Evolutionary conservation across 2,888 invertebrate species (phyloP).

Genomic region (Cistogaster globosa): DNA sequence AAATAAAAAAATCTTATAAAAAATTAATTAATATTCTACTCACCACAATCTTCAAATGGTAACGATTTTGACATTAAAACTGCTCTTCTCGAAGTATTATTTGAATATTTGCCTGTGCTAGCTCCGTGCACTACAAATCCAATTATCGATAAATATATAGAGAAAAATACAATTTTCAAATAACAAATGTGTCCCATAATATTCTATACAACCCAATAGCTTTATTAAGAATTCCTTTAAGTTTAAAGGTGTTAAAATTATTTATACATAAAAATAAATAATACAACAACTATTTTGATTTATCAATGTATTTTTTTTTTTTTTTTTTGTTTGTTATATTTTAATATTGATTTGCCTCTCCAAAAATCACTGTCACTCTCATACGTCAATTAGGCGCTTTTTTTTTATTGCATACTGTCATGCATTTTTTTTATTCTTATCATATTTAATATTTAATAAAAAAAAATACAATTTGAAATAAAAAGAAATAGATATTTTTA

Average conservation of each 20-base stretch:
- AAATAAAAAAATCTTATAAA: not conserved
- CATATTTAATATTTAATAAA: not conserved
- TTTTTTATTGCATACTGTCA: not conserved
- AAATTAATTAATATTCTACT: conserved; percentile 60
- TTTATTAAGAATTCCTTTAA: conserved; percentile 24
- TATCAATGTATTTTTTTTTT: conserved; percentile 33
- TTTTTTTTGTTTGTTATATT: too few relatives aligned
- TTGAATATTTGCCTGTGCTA: conserved; percentile 36
- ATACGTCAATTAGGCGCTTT: not conserved
- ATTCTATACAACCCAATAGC: not conserved
- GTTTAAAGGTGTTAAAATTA: not conserved
- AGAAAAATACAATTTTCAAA: conserved; percentile 59
- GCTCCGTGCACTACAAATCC: conserved; percentile 7
- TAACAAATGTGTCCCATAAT: conserved; percentile 47
- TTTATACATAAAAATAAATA: conserved; percentile 39
- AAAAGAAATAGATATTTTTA: not conserved
- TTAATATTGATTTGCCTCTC: conserved; percentile 33
- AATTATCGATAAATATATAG: conserved; percentile 24
- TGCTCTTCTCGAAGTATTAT: conserved; percentile 38
- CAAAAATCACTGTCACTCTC: conserved; percentile 7
- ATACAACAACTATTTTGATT: conserved; percentile 1
- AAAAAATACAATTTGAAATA: not conserved
- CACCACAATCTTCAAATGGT: conserved; percentile 80
- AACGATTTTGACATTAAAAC: conserved; percentile 73
- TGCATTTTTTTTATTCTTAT: not conserved